Evolutionary conservation across 2,888 invertebrate genomes (phyloP).

Genomic region (Caenorhabditis becei): DNA sequence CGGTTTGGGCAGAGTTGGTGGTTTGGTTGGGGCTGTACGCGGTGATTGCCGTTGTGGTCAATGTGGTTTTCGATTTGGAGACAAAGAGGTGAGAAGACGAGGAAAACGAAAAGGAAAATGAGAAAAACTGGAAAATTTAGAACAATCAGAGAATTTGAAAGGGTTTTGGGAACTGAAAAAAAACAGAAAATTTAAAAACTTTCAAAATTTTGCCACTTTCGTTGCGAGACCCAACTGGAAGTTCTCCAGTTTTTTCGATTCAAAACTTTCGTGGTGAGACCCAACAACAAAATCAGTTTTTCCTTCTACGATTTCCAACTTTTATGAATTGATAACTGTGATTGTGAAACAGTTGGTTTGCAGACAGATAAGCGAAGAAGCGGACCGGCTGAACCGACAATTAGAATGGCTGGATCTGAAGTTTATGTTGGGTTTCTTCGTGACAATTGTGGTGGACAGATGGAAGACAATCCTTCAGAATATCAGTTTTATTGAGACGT

Average conservation of each 20-base stretch:
- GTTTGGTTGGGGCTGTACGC: constrained; percentile 72
- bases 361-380: constrained; percentile 62
- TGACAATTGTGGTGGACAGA: constrained; percentile 70
- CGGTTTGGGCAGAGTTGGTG: constrained; percentile 74
- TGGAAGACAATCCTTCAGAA: constrained; percentile 68
- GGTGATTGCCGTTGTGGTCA: constrained; percentile 65
- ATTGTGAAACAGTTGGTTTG: no score
- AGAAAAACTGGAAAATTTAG: no score
- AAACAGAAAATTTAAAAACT: no score
- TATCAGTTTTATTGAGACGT: constrained; percentile 69
- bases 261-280: no score
- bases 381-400: constrained; percentile 56
- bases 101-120: neutral
- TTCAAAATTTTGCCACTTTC: no score
- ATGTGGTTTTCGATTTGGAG: constrained; percentile 46
- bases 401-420: constrained; percentile 69
- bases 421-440: constrained; percentile 76
- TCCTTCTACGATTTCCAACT: no score
- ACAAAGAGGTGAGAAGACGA: constrained; percentile 6
- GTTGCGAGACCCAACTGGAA: no score
- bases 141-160: no score
- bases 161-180: no score
- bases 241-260: no score
- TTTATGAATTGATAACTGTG: no score
- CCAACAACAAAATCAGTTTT: no score